Evolutionary conservation across 2,113 vertebrate genomes (phyloP).

Genomic region (Callipepla californica): DNA sequence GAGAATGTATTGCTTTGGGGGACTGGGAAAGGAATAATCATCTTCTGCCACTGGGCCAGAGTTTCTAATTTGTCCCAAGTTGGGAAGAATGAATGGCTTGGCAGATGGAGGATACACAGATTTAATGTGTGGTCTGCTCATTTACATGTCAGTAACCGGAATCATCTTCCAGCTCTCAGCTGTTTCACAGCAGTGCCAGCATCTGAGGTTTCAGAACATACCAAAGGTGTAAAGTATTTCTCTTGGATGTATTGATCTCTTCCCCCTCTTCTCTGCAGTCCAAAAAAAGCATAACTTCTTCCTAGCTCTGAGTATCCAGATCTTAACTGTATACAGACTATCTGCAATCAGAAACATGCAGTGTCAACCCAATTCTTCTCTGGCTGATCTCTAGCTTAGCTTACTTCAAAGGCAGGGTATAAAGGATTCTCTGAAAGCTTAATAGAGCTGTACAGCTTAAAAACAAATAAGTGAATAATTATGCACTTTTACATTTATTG

Average conservation of each 20-base stretch:
- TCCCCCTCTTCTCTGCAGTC: not conserved
- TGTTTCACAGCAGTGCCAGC: conserved; percentile 30
- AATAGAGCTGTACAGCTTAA: conserved; percentile 60
- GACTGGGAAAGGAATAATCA: conserved; percentile 42
- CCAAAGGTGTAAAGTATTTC: conserved; percentile 34
- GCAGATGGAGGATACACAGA: conserved; percentile 49
- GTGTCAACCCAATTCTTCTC: conserved; percentile 27
- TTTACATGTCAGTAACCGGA: conserved; percentile 56
- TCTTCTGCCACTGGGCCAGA: conserved; percentile 34
- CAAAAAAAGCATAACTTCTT: conserved; percentile 20
- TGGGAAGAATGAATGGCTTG: conserved; percentile 33
- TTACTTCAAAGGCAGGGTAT: conserved; percentile 63
- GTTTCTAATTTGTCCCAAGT: conserved; percentile 45
- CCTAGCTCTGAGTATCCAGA: not conserved
- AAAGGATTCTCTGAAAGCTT: conserved; percentile 60
- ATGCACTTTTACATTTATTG: conserved; percentile 52
- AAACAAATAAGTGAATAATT: conserved; percentile 69
- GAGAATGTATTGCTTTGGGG: conserved; percentile 26
- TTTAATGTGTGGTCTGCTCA: conserved; percentile 69
- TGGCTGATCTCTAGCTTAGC: conserved; percentile 39
- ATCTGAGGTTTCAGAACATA: conserved; percentile 56
- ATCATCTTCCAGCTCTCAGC: conserved; percentile 56
- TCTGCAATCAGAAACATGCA: not conserved
- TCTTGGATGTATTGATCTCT: conserved; percentile 5
- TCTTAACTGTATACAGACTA: not conserved